Evolutionary conservation across 2,888 invertebrate species (phyloP).

Genomic region (Drosophila longiperda): DNA sequence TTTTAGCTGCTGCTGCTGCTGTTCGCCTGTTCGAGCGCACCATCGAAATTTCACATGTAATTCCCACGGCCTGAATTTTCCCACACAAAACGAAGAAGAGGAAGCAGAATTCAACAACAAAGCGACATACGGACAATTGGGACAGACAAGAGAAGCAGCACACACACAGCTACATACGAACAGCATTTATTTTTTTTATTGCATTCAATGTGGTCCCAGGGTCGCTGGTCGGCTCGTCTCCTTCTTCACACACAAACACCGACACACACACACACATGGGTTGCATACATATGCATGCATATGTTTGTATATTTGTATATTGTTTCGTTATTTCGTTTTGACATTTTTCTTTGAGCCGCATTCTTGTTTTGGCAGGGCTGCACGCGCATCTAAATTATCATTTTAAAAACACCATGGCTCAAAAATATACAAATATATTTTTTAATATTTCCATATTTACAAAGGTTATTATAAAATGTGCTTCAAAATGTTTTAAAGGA

Average conservation of each 20-base stretch:
- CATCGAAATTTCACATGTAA: constrained; percentile 85
- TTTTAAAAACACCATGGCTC: not conserved
- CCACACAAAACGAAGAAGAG: constrained; percentile 81
- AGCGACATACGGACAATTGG: constrained; percentile 62
- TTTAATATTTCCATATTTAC: not conserved
- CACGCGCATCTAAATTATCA: constrained; percentile 22
- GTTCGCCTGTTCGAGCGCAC: constrained; percentile 84
- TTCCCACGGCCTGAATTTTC: constrained; percentile 85
- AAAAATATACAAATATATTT: not conserved
- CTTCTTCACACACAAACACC: constrained; percentile 34
- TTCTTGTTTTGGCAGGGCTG: constrained; percentile 50
- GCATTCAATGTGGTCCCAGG: constrained; percentile 76
- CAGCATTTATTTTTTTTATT: constrained; percentile 52
- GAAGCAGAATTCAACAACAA: constrained; percentile 70
- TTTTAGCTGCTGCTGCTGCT: constrained; percentile 71
- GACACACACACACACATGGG: not conserved
- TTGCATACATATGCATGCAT: constrained; percentile 8
- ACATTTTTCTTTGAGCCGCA: constrained; percentile 49
- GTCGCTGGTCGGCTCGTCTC: constrained; percentile 64
- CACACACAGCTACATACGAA: constrained; percentile 11
- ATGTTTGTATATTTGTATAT: constrained; percentile 19
- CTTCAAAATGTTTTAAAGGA: not conserved
- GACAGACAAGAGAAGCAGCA: constrained; percentile 55
- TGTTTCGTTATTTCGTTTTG: constrained; percentile 47
- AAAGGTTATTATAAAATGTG: not conserved